Percentiles rank a stretch among this genome's conserved stretches.
phyloP scores from a whole-genome alignment of 2,113 vertebrate species.

The Ginglymostoma cirratum region DNA sequence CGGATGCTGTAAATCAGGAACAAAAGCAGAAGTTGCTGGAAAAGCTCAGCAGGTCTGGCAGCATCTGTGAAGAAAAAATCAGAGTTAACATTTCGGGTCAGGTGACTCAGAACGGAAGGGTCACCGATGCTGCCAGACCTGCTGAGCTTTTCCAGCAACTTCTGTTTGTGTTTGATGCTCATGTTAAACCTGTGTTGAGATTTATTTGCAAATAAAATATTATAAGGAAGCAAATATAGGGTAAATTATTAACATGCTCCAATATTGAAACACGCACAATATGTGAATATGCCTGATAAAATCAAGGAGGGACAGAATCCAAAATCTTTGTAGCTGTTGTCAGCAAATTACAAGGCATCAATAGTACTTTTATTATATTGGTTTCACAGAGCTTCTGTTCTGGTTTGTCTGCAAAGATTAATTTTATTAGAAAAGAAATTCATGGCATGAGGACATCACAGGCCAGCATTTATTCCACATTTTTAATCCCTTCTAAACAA shows the following conservation, averaged over 20 bases:
- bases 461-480: too few relatives aligned
- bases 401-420: background rate
- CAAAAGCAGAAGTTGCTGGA: too few relatives aligned
- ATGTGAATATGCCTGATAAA: background rate
- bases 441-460: too few relatives aligned
- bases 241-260: background rate
- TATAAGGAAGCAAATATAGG: background rate
- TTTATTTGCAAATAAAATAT: background rate
- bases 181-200: background rate
- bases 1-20: too few relatives aligned
- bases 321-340: background rate
- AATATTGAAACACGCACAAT: background rate
- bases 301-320: background rate
- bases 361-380: background rate
- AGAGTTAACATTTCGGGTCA: too few relatives aligned
- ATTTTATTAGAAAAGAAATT: background rate
- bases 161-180: background rate
- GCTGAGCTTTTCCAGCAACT: too few relatives aligned
- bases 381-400: background rate
- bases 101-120: too few relatives aligned
- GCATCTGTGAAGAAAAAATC: too few relatives aligned
- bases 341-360: background rate
- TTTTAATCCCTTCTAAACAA: too few relatives aligned
- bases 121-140: too few relatives aligned
- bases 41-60: too few relatives aligned